Conservation (phyloP, 2,888 invertebrate genomes). For the Drosophila paucipuncta region DNA sequence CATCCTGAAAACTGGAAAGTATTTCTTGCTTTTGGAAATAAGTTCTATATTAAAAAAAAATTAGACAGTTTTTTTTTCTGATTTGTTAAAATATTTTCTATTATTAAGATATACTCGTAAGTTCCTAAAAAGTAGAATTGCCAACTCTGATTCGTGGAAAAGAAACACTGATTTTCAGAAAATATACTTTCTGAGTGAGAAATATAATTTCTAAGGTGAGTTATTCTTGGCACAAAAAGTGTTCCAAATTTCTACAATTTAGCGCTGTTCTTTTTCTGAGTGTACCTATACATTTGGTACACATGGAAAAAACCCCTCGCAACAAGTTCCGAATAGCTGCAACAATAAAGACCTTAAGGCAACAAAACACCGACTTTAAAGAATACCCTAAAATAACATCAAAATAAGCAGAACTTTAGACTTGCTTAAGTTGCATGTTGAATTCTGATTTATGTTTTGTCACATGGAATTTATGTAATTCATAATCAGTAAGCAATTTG, state of each 20-base stretch:
- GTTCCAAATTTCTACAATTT: background rate
- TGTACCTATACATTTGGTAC: constrained; percentile 13
- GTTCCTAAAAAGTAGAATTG: background rate
- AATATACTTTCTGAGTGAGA: background rate
- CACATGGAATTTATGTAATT: background rate
- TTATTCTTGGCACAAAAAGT: background rate
- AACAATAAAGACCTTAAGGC: constrained; percentile 22
- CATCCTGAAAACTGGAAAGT: background rate
- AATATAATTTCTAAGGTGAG: background rate
- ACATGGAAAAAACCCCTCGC: constrained; percentile 47
- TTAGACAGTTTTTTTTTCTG: background rate
- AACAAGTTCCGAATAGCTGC: constrained; percentile 56
- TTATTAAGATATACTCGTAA: background rate
- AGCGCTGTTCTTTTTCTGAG: background rate
- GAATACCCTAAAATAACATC: constrained; percentile 8
- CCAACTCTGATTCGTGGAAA: background rate
- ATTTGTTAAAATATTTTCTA: background rate
- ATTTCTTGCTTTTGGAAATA: background rate
- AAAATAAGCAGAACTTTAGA: background rate
- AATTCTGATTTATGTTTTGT: background rate
- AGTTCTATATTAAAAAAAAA: background rate
- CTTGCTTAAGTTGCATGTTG: background rate
- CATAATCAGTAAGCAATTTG: background rate
- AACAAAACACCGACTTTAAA: constrained; percentile 8
- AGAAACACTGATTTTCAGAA: background rate